phyloP scores from a whole-genome alignment of 2,113 vertebrate genomes.

The Callithrix jacchus region DNA sequence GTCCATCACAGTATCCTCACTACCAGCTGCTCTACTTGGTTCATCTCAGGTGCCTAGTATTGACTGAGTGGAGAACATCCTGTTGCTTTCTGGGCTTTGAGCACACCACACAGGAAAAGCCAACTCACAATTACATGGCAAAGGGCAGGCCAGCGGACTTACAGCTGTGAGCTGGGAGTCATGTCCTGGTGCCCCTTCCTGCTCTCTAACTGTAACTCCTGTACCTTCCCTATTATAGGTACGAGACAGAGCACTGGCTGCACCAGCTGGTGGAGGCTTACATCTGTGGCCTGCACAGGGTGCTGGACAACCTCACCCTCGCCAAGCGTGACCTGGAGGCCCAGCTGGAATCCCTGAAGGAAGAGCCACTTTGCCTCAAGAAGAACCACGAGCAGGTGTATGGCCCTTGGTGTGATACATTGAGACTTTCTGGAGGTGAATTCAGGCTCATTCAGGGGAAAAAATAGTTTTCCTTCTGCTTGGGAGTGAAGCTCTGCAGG shows the following conservation, averaged over 20 bases:
- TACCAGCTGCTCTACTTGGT: neutral
- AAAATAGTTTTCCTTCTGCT: neutral
- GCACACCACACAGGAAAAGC: neutral
- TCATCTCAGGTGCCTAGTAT: neutral
- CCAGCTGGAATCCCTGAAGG: constrained; percentile 84
- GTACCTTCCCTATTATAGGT: neutral
- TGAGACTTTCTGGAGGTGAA: neutral
- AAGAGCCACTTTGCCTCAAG: constrained; percentile 89
- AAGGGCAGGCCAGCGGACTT: neutral
- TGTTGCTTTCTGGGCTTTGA: neutral
- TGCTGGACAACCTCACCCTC: constrained; percentile 53
- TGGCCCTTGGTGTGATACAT: neutral
- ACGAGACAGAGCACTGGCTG: neutral
- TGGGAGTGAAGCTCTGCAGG: neutral
- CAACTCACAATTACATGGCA: neutral
- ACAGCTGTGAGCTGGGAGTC: too few relatives aligned
- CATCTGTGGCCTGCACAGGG: neutral
- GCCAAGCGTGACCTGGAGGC: constrained; percentile 47
- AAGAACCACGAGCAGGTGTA: constrained; percentile 89
- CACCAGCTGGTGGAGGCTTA: neutral
- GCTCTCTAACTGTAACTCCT: neutral
- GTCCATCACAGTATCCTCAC: neutral
- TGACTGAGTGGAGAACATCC: neutral
- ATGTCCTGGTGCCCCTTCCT: neutral
- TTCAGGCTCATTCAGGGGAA: neutral